A percentile compares a stretch with the other conserved stretches of the same genome.
These are phyloP conservation scores for Alviniconcha marisindica DNA, from an alignment of 1,140 invertebrate species.

Conservation along the genomic window DNA sequence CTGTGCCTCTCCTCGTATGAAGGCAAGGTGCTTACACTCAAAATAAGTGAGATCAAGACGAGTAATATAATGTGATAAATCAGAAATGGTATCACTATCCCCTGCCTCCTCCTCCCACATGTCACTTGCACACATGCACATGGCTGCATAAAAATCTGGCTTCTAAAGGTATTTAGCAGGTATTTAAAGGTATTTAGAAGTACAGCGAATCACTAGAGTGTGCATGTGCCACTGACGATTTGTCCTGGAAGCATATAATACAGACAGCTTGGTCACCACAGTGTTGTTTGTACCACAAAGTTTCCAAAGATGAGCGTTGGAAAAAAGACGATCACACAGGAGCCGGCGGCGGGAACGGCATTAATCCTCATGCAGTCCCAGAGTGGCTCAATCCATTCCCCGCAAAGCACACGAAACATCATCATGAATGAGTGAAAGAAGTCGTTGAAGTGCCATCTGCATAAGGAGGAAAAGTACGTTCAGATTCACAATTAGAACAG, in stretches of 20 bases:
- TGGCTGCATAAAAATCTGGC: neutral
- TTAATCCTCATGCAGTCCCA: constrained; percentile 93
- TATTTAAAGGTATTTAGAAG: too few species aligned
- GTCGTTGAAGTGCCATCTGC: constrained; percentile 98
- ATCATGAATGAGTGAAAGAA: constrained; percentile 99
- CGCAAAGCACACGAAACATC: constrained; percentile 97
- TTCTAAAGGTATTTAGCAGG: too few species aligned
- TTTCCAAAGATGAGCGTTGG: constrained; percentile 98
- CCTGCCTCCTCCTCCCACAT: too few species aligned
- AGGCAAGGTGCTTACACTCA: too few species aligned
- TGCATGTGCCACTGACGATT: neutral
- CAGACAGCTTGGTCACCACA: neutral
- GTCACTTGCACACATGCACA: too few species aligned
- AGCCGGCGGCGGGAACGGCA: constrained; percentile 87
- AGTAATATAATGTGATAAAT: too few species aligned
- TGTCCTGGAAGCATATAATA: neutral
- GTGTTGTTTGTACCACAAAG: constrained; percentile 71
- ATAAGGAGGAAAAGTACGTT: too few species aligned
- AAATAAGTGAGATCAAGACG: too few species aligned
- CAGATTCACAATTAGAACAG: too few species aligned
- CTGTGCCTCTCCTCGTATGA: too few species aligned
- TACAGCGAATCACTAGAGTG: too few species aligned
- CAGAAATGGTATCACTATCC: too few species aligned
- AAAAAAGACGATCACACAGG: constrained; percentile 97
- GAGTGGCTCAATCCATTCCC: constrained; percentile 99